Evolutionary conservation across 2,113 vertebrate species (phyloP), one percentile per base, ranked within the genome.

Genomic region (Leptosomus discolor): DNA sequence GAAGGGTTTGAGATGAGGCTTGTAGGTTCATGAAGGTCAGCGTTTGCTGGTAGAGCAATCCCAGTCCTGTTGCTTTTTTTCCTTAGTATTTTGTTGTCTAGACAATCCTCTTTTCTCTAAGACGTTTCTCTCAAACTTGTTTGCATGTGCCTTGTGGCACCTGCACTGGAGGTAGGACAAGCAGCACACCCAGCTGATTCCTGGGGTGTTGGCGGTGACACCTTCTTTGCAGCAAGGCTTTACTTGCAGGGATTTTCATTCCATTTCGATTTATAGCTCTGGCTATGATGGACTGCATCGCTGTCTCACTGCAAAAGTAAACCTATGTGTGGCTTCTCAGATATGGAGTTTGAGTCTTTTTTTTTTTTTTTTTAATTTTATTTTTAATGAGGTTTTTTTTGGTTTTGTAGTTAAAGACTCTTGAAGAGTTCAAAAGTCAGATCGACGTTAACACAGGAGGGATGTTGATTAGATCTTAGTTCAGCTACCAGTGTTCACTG

Each of bases 71-170:
- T 39, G 20, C 56, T 85, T 50, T 37, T 87, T 67, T 58, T 19
- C 24, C 15, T 18, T 29, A 34, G 14, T 30, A 8, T 84, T 63
- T 76, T 53, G 63, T 70, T 69, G 37, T 86, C 46, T 71, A 20
- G 71, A 43, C 32, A 53, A 41, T 67, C n/a, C 18, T 78, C 8
- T 43, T 29, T 13, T 56, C 43, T 77, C 53, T 11, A 24, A 43
- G 4, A 1, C 1, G 0, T 14, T 50, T 30, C 5, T 87, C 15
- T 63, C 21, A 5, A 1, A 16, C 2, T 20, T 5, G 37, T 54
- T 17, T 73, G 9, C 23, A 0, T 2, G 30, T 58, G 43, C 65
- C 75, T 26, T 2, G 0, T 43, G 74, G 60, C 24, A 51, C 39
- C 56, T 51, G 88, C 29, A 3, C 4, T 53, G 57, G 23, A 60